Percentiles rank a stretch among this genome's conserved stretches.
phyloP scores from a whole-genome alignment of 2,888 invertebrate species.

The Lobophora halterata region DNA sequence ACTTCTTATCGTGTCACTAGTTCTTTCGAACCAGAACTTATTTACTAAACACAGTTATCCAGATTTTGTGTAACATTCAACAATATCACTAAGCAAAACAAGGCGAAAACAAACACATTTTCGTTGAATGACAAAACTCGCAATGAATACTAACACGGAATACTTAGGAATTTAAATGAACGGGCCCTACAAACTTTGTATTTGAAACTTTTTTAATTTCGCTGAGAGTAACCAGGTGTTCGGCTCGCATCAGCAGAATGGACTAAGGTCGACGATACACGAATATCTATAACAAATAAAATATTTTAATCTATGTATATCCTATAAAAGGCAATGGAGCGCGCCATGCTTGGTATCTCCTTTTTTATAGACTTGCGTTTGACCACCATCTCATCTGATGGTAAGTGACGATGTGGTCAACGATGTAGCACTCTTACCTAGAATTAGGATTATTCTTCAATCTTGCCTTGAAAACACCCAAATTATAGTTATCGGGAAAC shows the following conservation, averaged over 20 bases:
- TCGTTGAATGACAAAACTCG: conserved; percentile 69
- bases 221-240: conserved; percentile 71
- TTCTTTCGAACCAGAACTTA: conserved; percentile 1
- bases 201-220: conserved; percentile 78
- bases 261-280: conserved; percentile 15
- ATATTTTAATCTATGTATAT: too few relatives aligned
- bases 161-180: conserved; percentile 75
- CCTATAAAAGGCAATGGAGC: too few relatives aligned
- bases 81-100: conserved; percentile 36
- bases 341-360: too few relatives aligned
- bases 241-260: conserved; percentile 55
- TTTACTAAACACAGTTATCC: background rate
- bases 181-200: conserved; percentile 63
- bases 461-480: too few relatives aligned
- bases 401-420: too few relatives aligned
- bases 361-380: too few relatives aligned
- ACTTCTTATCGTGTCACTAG: too few relatives aligned
- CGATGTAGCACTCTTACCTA: too few relatives aligned
- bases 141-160: conserved; percentile 71
- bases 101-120: conserved; percentile 55
- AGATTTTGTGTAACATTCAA: background rate
- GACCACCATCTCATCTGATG: too few relatives aligned
- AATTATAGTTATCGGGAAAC: too few relatives aligned
- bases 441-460: too few relatives aligned
- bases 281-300: too few relatives aligned